Evolutionary conservation across 1,140 invertebrate species (phyloP).

Genomic region (Bicyclus anynana): DNA sequence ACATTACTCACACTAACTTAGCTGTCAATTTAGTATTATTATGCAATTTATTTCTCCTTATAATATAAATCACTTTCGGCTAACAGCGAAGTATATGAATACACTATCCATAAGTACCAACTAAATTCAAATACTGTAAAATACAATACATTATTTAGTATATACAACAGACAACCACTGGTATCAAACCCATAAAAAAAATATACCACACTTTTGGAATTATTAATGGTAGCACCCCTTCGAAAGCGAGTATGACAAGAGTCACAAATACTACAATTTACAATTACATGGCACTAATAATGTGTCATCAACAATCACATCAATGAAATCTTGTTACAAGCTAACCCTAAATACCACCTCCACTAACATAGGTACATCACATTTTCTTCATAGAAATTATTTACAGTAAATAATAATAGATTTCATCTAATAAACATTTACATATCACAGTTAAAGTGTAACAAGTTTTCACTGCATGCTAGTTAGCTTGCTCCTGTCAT

Average conservation of each 20-base stretch:
- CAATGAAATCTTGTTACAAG: constrained; percentile 77
- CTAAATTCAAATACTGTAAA: constrained; percentile 76
- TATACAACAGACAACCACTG: constrained; percentile 76
- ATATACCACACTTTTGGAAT: constrained; percentile 77
- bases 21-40: constrained; percentile 60
- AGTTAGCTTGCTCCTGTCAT: constrained; percentile 77
- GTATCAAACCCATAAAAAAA: constrained; percentile 73
- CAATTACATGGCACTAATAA: constrained; percentile 76
- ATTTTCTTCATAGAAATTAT: constrained; percentile 67
- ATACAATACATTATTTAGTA: constrained; percentile 72
- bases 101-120: constrained; percentile 72
- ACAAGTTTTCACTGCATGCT: constrained; percentile 71
- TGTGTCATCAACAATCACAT: constrained; percentile 73
- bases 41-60: constrained; percentile 64
- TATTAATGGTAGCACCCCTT: constrained; percentile 79
- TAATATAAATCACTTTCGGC: constrained; percentile 73
- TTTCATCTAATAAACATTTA: constrained; percentile 73
- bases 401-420: constrained; percentile 68
- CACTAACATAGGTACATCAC: constrained; percentile 69
- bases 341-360: constrained; percentile 71
- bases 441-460: constrained; percentile 77
- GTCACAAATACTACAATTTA: constrained; percentile 75
- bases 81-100: constrained; percentile 42
- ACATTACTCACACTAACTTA: constrained; percentile 67
- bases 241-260: constrained; percentile 78